Evolutionary conservation across 2,888 invertebrate genomes (phyloP).

Genomic region (Phragmatobia fuliginosa): DNA sequence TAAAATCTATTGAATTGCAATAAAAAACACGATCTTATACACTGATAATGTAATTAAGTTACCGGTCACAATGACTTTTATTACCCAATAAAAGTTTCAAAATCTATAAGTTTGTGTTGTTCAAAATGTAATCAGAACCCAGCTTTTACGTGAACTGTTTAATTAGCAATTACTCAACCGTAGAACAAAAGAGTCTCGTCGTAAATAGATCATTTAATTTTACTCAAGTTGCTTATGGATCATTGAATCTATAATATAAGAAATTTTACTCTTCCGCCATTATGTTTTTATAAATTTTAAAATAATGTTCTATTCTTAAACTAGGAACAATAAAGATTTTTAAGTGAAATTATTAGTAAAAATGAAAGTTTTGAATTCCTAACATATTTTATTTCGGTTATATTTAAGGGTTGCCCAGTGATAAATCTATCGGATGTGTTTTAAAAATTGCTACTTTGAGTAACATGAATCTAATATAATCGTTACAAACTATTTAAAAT

Average conservation of each 20-base stretch:
- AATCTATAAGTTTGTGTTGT: neutral
- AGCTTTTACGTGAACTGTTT: slow-evolving; percentile 32
- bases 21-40: neutral
- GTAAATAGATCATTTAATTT: slow-evolving; percentile 23
- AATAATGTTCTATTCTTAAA: neutral
- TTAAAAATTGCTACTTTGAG: no score
- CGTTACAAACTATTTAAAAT: no score
- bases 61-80: neutral
- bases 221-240: slow-evolving; percentile 19
- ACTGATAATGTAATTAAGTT: neutral
- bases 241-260: neutral
- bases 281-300: neutral
- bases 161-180: slow-evolving; percentile 46
- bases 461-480: no score
- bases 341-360: no score
- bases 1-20: no score
- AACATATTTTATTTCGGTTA: no score
- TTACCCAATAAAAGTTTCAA: neutral
- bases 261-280: neutral
- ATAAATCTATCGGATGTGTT: no score
- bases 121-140: slow-evolving; percentile 20
- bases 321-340: neutral
- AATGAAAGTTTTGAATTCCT: no score
- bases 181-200: slow-evolving; percentile 36
- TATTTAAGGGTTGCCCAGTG: no score